Percentiles rank a stretch among this genome's conserved stretches.
phyloP scores from a whole-genome alignment of 2,113 vertebrate species.

The Microtus oregoni region DNA sequence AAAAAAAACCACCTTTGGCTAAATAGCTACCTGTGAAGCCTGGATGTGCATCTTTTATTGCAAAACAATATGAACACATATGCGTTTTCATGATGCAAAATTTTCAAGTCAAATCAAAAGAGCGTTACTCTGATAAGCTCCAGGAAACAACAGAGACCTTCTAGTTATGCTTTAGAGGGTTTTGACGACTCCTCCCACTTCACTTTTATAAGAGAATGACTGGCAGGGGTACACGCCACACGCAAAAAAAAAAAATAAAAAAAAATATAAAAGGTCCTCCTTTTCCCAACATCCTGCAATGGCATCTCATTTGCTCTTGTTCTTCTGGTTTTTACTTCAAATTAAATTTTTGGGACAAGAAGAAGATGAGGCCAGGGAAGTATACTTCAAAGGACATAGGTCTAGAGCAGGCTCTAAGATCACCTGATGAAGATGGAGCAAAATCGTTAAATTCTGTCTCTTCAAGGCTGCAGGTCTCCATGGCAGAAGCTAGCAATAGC shows the following conservation, averaged over 20 bases:
- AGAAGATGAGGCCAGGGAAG: neutral
- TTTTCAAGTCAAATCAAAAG: neutral
- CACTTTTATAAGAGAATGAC: neutral
- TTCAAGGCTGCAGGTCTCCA: neutral
- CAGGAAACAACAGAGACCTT: neutral
- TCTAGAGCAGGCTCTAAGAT: neutral
- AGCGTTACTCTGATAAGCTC: neutral
- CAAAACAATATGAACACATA: neutral
- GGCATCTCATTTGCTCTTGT: neutral
- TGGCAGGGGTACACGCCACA: neutral
- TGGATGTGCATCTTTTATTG: neutral
- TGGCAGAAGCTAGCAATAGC: conserved; percentile 8
- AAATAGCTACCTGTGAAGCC: neutral
- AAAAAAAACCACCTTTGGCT: neutral
- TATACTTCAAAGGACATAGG: neutral
- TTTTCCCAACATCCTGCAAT: neutral
- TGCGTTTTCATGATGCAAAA: conserved; percentile 21
- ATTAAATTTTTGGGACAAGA: neutral
- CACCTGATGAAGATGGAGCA: neutral
- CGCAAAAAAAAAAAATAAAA: neutral
- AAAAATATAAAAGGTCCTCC: neutral
- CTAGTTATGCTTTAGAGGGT: neutral
- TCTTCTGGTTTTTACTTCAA: neutral
- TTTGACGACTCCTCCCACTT: neutral
- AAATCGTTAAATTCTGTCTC: conserved; percentile 34